A percentile compares a stretch with the other conserved stretches of the same genome.
Evolutionary conservation across 2,113 vertebrate genomes (phyloP).

Genomic region (Syngnathoides biaculeatus): DNA sequence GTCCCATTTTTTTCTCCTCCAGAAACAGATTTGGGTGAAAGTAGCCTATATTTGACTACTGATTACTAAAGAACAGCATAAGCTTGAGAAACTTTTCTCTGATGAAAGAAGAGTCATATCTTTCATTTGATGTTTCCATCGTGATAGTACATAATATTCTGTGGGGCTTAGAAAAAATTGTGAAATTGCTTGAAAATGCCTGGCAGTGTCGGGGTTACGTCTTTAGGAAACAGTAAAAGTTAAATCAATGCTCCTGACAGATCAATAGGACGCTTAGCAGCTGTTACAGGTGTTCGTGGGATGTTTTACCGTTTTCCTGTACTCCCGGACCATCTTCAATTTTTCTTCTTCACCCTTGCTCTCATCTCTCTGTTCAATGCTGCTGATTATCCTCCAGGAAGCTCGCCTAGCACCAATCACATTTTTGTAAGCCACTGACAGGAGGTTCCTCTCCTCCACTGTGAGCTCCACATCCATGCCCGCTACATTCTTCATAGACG

Average conservation of each 20-base stretch:
- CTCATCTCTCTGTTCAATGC: constrained; percentile 98
- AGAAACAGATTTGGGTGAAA: too few species aligned
- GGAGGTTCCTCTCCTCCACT: constrained; percentile 95
- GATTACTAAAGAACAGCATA: too few species aligned
- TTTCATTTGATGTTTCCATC: too few species aligned
- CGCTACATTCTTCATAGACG: constrained; percentile 96
- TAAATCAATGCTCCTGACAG: not conserved
- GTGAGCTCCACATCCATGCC: constrained; percentile 94
- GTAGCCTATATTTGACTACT: too few species aligned
- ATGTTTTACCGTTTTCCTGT: constrained; percentile 89
- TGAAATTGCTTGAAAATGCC: too few species aligned
- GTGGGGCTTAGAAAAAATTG: too few species aligned
- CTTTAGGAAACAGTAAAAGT: too few species aligned
- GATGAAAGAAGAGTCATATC: too few species aligned
- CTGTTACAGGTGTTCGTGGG: not conserved
- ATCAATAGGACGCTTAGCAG: not conserved
- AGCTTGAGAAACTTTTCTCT: too few species aligned
- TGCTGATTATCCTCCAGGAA: constrained; percentile 99
- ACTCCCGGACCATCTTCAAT: constrained; percentile 97
- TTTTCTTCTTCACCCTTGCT: constrained; percentile 92
- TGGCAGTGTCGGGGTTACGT: too few species aligned
- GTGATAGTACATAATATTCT: too few species aligned
- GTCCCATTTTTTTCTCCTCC: too few species aligned
- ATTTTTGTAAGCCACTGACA: constrained; percentile 98
- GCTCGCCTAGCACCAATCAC: constrained; percentile 98